These are phyloP conservation scores for Cheilosia vulpina DNA, from an alignment of 2,888 invertebrate species.

Conservation along the genomic window DNA sequence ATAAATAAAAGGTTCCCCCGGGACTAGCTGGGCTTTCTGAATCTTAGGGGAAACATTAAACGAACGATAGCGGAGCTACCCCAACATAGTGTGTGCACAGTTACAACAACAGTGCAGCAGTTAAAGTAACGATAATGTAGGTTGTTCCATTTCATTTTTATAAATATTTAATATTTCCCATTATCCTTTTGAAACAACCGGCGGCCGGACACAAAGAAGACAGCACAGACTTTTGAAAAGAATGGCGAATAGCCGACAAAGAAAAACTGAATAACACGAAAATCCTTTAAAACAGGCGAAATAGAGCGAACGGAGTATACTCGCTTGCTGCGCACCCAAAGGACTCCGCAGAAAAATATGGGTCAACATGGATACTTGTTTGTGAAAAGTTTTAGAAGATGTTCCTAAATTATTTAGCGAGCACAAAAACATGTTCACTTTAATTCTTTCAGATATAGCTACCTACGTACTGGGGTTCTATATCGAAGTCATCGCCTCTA, in stretches of 20 bases:
- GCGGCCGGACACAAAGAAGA: neutral
- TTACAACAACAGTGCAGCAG: constrained; percentile 55
- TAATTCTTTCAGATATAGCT: constrained; percentile 21
- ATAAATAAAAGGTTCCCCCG: constrained; percentile 70
- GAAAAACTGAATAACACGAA: constrained; percentile 41
- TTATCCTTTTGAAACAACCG: constrained; percentile 66
- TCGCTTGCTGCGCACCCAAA: neutral
- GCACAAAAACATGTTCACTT: constrained; percentile 39
- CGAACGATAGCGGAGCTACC: constrained; percentile 65
- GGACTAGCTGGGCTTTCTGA: constrained; percentile 62
- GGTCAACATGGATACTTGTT: constrained; percentile 37
- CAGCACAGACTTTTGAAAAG: neutral
- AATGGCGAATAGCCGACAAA: constrained; percentile 29
- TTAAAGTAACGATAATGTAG: constrained; percentile 75
- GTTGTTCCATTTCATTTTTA: constrained; percentile 75
- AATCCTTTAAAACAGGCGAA: constrained; percentile 47
- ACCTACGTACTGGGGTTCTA: neutral
- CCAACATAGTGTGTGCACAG: constrained; percentile 61
- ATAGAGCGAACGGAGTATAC: neutral
- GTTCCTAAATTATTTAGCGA: constrained; percentile 35
- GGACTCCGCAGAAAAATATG: constrained; percentile 33
- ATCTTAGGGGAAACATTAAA: constrained; percentile 70
- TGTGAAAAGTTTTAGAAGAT: constrained; percentile 40
- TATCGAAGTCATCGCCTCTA: neutral
- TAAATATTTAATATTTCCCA: constrained; percentile 75